Evolutionary conservation across 2,888 invertebrate genomes (phyloP).

Genomic region (Gisinianus flammeolus): DNA sequence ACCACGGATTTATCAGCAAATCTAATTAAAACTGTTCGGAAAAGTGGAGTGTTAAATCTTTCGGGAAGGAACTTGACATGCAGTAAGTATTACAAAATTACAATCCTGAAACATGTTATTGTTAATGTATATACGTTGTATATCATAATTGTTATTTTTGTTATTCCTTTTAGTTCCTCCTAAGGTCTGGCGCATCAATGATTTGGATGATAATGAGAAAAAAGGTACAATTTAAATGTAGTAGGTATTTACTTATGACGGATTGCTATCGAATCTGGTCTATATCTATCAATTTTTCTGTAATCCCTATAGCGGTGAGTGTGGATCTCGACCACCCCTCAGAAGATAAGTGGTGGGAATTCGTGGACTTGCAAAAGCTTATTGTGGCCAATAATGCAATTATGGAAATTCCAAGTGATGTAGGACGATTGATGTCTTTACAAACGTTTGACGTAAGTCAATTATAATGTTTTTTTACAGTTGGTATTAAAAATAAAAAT

Average conservation of each 20-base stretch:
- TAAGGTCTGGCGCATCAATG: slow-evolving; percentile 56
- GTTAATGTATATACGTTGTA: too few species aligned
- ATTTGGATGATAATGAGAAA: slow-evolving; percentile 56
- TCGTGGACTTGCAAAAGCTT: slow-evolving; percentile 57
- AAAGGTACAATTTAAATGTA: too few species aligned
- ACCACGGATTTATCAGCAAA: slow-evolving; percentile 72
- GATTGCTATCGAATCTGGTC: too few species aligned
- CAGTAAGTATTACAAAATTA: too few species aligned
- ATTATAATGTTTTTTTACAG: background rate
- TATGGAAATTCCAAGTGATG: slow-evolving; percentile 69
- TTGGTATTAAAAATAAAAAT: too few species aligned
- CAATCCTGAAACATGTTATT: too few species aligned
- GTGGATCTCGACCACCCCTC: slow-evolving; percentile 55
- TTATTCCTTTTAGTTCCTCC: slow-evolving; percentile 45
- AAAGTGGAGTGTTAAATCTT: slow-evolving; percentile 80
- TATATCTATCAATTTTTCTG: too few species aligned
- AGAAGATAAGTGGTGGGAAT: slow-evolving; percentile 57
- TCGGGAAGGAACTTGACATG: slow-evolving; percentile 74
- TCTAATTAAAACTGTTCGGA: slow-evolving; percentile 78
- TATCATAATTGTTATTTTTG: background rate
- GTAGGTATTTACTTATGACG: too few species aligned
- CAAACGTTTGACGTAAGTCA: slow-evolving; percentile 72
- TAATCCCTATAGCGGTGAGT: too few species aligned
- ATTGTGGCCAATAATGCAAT: slow-evolving; percentile 67
- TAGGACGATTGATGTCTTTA: slow-evolving; percentile 72